A percentile compares a stretch with the other conserved stretches of the same genome.
phyloP scores from a whole-genome alignment of 2,888 invertebrate species.

The Dione vanillae region DNA sequence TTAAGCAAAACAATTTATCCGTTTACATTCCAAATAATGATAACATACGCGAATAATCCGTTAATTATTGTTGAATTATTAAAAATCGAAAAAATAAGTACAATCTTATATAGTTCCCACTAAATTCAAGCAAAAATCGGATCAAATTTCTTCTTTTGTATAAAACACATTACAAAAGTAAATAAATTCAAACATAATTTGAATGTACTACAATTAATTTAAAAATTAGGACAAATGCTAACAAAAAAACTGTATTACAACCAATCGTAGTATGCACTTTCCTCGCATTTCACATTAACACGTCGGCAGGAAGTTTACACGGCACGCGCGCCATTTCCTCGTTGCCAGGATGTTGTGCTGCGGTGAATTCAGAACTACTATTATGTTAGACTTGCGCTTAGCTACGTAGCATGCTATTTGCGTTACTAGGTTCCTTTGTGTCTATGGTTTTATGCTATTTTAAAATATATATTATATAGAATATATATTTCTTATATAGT shows the following conservation, averaged over 20 bases:
- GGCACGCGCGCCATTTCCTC: slow-evolving; percentile 71
- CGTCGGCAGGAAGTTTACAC: slow-evolving; percentile 70
- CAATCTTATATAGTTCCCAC: too few species aligned
- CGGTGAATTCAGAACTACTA: slow-evolving; percentile 42
- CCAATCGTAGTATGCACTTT: slow-evolving; percentile 22
- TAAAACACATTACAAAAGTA: too few species aligned
- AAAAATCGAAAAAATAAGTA: too few species aligned
- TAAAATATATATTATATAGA: not conserved
- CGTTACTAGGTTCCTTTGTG: slow-evolving; percentile 44
- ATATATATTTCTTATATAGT: too few species aligned
- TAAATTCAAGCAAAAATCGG: too few species aligned
- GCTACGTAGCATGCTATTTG: slow-evolving; percentile 41
- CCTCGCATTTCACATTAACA: slow-evolving; percentile 29
- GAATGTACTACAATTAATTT: not conserved
- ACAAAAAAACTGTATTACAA: not conserved
- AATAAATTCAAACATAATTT: too few species aligned
- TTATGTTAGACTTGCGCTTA: not conserved
- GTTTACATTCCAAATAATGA: too few species aligned
- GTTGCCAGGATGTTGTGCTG: slow-evolving; percentile 69
- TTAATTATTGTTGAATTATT: too few species aligned
- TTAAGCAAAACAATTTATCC: too few species aligned
- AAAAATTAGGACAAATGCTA: not conserved
- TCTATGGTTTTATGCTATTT: slow-evolving; percentile 27
- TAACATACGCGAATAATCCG: too few species aligned
- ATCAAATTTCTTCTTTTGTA: too few species aligned